These are phyloP conservation scores for Galerucella nymphaeae DNA, from an alignment of 2,888 invertebrate genomes.

Conservation along the genomic window DNA sequence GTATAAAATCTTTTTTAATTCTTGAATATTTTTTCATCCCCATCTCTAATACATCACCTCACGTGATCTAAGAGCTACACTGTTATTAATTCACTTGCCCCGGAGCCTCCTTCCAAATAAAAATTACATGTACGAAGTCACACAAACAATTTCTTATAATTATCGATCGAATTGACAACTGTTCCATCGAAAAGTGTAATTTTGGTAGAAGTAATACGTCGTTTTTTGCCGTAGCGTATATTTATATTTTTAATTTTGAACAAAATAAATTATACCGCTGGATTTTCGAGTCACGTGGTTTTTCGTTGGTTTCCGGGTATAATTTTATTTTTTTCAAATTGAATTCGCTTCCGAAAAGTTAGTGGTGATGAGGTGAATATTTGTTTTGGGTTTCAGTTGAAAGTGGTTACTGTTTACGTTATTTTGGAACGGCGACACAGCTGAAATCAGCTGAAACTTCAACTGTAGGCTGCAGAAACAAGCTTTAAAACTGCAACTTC, in stretches of 20 bases:
- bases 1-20: too few relatives aligned
- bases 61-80: neutral
- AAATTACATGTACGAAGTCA: slow-evolving; percentile 19
- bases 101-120: slow-evolving; percentile 12
- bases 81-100: neutral
- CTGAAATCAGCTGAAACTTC: too few relatives aligned
- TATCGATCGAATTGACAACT: slow-evolving; percentile 17
- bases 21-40: neutral
- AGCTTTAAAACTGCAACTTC: too few relatives aligned
- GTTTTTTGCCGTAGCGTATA: neutral
- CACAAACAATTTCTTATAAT: slow-evolving; percentile 28
- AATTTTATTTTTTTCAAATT: neutral
- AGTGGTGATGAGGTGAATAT: too few relatives aligned
- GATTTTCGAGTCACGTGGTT: slow-evolving; percentile 3
- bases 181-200: slow-evolving; percentile 15
- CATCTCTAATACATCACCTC: slow-evolving; percentile 1
- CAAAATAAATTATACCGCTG: neutral
- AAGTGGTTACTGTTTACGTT: too few relatives aligned
- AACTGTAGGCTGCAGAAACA: too few relatives aligned
- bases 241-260: slow-evolving; percentile 2
- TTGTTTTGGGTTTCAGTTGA: too few relatives aligned
- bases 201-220: slow-evolving; percentile 2
- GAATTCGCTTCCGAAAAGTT: neutral
- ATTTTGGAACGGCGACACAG: too few relatives aligned
- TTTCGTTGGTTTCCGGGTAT: neutral